Evolutionary conservation across 2,888 invertebrate genomes (phyloP), one percentile per base, ranked within the genome.

Genomic region (Mythimna pallens): DNA sequence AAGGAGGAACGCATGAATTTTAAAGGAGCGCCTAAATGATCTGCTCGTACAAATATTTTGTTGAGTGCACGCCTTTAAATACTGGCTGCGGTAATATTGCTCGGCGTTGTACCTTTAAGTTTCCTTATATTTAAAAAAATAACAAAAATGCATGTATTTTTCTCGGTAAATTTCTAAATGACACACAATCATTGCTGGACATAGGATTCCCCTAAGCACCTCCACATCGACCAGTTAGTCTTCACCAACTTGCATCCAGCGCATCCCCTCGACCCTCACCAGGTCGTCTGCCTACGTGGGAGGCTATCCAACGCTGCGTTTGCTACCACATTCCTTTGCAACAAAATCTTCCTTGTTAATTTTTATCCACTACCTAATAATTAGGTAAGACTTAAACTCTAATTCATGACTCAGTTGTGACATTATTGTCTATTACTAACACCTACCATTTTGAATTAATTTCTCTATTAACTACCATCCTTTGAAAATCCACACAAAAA

Each of bases 11-110:
- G 72, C 57, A 66, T 79, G 63, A 72, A 76, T 83, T 82, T 85
- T 81, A 76, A 86, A 79, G 83, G 80, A 82, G 71, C 66, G 67
- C 78, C 84, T 78, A 82, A 86, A 77, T 76, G 68, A 76, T 76
- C 68, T 84, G 71, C 63, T 80, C 57, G 61, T 57, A 71, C 68
- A 69, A 82, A 80, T 76, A 83, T 82, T 83, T 66, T 75, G 70
- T 74, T 70, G 61, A 73, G 47, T 50, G 50, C 64, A 34, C 34
- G 55, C 55, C 80, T 80, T 73, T 79, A 64, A 64, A 55, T 55
- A 76, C 54, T 8, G 54, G 12, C 54, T 52, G 34, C 12, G 54
- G 73, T 80, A 54, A 65, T 59, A 40, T 73, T 25, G 64, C 17
- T n/a, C 25, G 40, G 12, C 17, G 59, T 80, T 58, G 25, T 40